Evolutionary conservation across 2,888 invertebrate species (phyloP).

Genomic region (Nymphalis urticae): DNA sequence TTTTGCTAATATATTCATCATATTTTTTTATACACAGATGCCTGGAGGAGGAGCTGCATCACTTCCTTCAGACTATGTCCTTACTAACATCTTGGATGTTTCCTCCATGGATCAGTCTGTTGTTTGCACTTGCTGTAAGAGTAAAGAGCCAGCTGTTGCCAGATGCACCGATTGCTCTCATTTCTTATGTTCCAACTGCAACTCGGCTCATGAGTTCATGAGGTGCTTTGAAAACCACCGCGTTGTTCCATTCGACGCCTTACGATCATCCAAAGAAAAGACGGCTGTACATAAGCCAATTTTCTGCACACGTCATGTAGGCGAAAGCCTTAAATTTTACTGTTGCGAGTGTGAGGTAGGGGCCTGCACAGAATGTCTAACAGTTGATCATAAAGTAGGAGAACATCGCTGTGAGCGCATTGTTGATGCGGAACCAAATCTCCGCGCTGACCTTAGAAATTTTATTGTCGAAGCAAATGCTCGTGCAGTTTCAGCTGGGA

Average conservation of each 20-base stretch:
- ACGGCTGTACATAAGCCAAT: slow-evolving; percentile 94
- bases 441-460: slow-evolving; percentile 88
- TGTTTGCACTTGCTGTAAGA: slow-evolving; percentile 96
- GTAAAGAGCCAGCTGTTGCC: slow-evolving; percentile 96
- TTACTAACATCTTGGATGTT: slow-evolving; percentile 91
- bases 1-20: slow-evolving; percentile 11
- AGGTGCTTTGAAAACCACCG: slow-evolving; percentile 97
- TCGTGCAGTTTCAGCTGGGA: slow-evolving; percentile 88
- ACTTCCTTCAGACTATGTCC: slow-evolving; percentile 92
- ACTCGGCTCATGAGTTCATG: slow-evolving; percentile 98
- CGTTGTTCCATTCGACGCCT: slow-evolving; percentile 93
- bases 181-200: slow-evolving; percentile 95
- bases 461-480: slow-evolving; percentile 88
- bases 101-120: slow-evolving; percentile 87
- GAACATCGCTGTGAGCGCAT: slow-evolving; percentile 92
- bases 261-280: slow-evolving; percentile 89
- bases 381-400: slow-evolving; percentile 90
- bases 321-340: slow-evolving; percentile 93
- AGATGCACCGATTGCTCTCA: slow-evolving; percentile 97
- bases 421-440: slow-evolving; percentile 88
- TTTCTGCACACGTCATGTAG: slow-evolving; percentile 89
- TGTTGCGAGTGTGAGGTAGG: slow-evolving; percentile 93
- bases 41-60: slow-evolving; percentile 88
- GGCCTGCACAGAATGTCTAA: slow-evolving; percentile 93
- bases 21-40: slow-evolving; percentile 71